These are phyloP conservation scores for Ovis aries DNA, from an alignment of 2,113 vertebrate genomes.

Conservation along the genomic window DNA sequence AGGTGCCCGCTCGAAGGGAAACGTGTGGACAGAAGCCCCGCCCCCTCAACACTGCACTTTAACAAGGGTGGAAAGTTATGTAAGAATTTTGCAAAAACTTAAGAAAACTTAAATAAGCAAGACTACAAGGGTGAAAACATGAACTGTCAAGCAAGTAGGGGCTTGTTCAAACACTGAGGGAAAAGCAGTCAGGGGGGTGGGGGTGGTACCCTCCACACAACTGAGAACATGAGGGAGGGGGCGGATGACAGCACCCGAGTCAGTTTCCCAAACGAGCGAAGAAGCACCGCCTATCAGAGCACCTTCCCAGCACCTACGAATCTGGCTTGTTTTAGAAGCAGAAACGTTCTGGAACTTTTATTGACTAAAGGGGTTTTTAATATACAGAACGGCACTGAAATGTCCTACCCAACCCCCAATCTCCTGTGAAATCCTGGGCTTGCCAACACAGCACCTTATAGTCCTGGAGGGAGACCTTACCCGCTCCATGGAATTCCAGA, in stretches of 20 bases:
- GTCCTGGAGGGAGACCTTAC: neutral
- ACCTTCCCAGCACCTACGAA: neutral
- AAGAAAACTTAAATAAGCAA: slow-evolving; percentile 26
- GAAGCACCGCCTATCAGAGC: neutral
- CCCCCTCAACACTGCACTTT: neutral
- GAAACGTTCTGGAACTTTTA: neutral
- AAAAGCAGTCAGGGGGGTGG: neutral
- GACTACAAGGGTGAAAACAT: neutral
- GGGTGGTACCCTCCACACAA: neutral
- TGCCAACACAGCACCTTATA: neutral
- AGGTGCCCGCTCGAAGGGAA: neutral
- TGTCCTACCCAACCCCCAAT: neutral
- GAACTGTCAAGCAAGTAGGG: slow-evolving; percentile 7
- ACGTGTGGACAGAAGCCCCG: neutral
- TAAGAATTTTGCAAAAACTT: slow-evolving; percentile 42
- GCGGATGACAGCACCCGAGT: neutral
- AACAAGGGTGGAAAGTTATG: neutral
- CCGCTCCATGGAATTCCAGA: neutral
- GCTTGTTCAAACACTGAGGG: neutral
- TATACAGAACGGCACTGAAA: neutral
- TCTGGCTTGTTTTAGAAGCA: slow-evolving; percentile 36
- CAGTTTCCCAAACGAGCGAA: neutral
- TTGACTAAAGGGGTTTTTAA: neutral
- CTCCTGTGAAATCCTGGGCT: neutral
- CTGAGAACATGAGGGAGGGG: neutral